Evolutionary conservation across 2,113 vertebrate genomes (phyloP).

Genomic region (Regulus satrapa): DNA sequence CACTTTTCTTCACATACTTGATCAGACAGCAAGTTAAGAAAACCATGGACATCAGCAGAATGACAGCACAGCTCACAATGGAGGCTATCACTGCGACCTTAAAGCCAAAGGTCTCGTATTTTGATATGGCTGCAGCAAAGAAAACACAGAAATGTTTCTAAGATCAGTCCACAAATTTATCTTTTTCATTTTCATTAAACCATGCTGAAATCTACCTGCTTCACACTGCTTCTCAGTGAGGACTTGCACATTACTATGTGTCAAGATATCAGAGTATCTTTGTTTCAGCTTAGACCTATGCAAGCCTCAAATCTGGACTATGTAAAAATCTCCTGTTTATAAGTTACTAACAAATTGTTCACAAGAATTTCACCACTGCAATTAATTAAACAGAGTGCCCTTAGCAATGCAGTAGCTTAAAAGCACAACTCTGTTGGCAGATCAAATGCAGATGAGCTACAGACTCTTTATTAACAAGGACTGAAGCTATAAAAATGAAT

Average conservation of each 20-base stretch:
- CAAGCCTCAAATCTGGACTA: background rate
- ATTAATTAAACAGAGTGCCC: background rate
- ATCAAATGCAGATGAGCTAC: background rate
- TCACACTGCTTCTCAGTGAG: background rate
- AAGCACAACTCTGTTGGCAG: background rate
- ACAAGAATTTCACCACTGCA: background rate
- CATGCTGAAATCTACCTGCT: background rate
- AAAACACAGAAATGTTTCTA: background rate
- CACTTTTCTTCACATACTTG: conserved; percentile 78
- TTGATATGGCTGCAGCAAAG: conserved; percentile 75
- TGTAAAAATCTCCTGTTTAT: background rate
- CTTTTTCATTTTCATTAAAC: background rate
- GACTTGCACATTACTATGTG: background rate
- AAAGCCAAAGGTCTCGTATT: conserved; percentile 82
- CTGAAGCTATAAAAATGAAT: background rate
- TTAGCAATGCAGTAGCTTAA: background rate
- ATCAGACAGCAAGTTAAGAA: conserved; percentile 91
- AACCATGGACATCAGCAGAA: conserved; percentile 87
- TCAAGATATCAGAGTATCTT: background rate
- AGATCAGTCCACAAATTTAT: background rate
- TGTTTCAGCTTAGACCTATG: background rate
- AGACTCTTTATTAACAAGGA: background rate
- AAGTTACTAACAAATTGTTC: background rate
- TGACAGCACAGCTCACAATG: conserved; percentile 85
- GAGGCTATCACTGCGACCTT: conserved; percentile 86